Evolutionary conservation across 1,140 invertebrate genomes (phyloP).

Genomic region (Pseudomyrmex pallidus): DNA sequence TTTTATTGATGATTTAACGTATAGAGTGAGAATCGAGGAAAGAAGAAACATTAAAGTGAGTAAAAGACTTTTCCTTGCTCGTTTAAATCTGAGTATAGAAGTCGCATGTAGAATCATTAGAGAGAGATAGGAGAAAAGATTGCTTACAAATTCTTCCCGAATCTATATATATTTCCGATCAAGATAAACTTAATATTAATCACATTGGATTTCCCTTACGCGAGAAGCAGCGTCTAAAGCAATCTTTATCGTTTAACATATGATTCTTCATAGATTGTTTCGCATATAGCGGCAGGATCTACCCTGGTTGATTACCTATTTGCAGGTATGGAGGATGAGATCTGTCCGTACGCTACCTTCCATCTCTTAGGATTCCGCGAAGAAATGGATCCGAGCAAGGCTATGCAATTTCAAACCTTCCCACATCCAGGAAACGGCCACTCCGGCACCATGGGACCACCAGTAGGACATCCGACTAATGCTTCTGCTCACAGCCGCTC

Average conservation of each 20-base stretch:
- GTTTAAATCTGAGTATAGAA: constrained; percentile 3
- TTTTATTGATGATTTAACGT: constrained; percentile 15
- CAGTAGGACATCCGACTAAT: constrained; percentile 87
- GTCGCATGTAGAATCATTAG: constrained; percentile 12
- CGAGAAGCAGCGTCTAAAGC: not conserved
- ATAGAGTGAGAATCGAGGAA: constrained; percentile 52
- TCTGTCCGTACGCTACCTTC: constrained; percentile 97
- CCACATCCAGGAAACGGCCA: constrained; percentile 91
- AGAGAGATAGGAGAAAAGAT: constrained; percentile 5
- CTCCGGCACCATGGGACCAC: constrained; percentile 92
- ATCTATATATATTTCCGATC: not conserved
- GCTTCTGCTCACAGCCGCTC: constrained; percentile 91
- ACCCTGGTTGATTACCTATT: constrained; percentile 76
- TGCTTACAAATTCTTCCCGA: not conserved
- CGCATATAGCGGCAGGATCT: constrained; percentile 75
- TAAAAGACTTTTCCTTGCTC: constrained; percentile 23
- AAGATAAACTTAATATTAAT: not conserved
- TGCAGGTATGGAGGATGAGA: constrained; percentile 96
- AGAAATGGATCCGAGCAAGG: constrained; percentile 96
- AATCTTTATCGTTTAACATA: constrained; percentile 46
- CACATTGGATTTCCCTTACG: not conserved
- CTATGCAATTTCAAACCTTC: constrained; percentile 95
- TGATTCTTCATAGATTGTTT: constrained; percentile 29
- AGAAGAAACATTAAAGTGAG: constrained; percentile 55
- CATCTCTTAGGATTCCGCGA: constrained; percentile 96